These are phyloP conservation scores for Cheilosia pagana DNA, from an alignment of 2,888 invertebrate genomes.

Conservation along the genomic window DNA sequence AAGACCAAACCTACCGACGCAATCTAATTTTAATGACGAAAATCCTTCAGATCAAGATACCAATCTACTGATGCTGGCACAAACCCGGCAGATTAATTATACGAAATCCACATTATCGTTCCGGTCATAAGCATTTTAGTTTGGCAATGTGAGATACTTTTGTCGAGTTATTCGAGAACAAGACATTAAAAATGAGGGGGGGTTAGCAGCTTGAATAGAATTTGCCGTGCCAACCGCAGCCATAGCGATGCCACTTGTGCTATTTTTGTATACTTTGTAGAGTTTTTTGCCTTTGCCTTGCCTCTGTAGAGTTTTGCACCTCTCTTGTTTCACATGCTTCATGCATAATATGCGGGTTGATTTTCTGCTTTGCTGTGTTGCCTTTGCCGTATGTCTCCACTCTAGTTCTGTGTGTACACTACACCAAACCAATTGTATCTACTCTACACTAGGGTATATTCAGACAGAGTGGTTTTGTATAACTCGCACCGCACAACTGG, in stretches of 20 bases:
- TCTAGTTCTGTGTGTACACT: slow-evolving; percentile 34
- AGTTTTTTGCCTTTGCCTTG: slow-evolving; percentile 50
- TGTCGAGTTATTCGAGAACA: slow-evolving; percentile 58
- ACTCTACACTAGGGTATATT: slow-evolving; percentile 73
- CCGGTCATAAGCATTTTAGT: slow-evolving; percentile 9
- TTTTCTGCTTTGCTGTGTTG: slow-evolving; percentile 22
- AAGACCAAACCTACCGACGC: no score
- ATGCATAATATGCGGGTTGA: slow-evolving; percentile 38
- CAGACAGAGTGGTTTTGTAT: slow-evolving; percentile 64
- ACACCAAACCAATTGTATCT: slow-evolving; percentile 62
- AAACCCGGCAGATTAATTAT: slow-evolving; percentile 54
- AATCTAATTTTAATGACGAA: slow-evolving; percentile 7
- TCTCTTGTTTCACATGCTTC: slow-evolving; percentile 35
- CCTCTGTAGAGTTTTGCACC: slow-evolving; percentile 61
- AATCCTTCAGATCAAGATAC: slow-evolving; percentile 31
- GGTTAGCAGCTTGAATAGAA: slow-evolving; percentile 58
- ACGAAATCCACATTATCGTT: slow-evolving; percentile 7
- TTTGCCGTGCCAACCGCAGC: slow-evolving; percentile 16
- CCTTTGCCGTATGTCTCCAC: slow-evolving; percentile 59
- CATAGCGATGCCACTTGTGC: slow-evolving; percentile 49
- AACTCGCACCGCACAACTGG: slow-evolving; percentile 63
- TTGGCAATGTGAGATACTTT: slow-evolving; percentile 50
- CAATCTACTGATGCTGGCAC: not conserved
- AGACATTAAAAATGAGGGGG: slow-evolving; percentile 42
- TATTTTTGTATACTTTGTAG: slow-evolving; percentile 70